Conservation (phyloP, 2,113 vertebrate genomes). For the Catagonus wagneri region DNA sequence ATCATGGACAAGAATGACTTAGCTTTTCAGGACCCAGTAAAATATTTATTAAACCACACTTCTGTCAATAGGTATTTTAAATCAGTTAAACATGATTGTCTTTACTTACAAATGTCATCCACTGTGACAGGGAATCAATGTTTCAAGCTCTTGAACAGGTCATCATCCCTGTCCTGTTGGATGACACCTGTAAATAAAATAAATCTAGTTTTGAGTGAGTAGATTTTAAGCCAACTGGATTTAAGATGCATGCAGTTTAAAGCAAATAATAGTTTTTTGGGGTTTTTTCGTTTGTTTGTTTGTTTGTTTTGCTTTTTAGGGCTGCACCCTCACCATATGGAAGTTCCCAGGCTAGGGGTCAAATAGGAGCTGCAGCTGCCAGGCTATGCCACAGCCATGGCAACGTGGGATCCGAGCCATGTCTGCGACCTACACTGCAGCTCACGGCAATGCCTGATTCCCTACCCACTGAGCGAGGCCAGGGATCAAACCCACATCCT, state of each 20-base stretch:
- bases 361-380: no score
- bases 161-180: slow-evolving; percentile 82
- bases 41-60: slow-evolving; percentile 28
- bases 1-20: neutral
- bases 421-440: no score
- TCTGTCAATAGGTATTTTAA: slow-evolving; percentile 57
- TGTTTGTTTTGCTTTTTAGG: no score
- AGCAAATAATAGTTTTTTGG: slow-evolving; percentile 37
- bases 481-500: no score
- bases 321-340: no score
- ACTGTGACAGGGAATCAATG: slow-evolving; percentile 81
- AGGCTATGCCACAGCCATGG: no score
- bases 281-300: no score
- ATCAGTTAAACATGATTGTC: slow-evolving; percentile 70
- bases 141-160: slow-evolving; percentile 81
- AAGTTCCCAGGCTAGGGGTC: no score
- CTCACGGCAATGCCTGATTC: no score
- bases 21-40: slow-evolving; percentile 48
- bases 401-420: no score
- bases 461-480: no score
- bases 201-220: slow-evolving; percentile 83
- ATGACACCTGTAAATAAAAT: slow-evolving; percentile 84
- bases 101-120: slow-evolving; percentile 84
- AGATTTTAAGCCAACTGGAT: slow-evolving; percentile 72
- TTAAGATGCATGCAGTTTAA: slow-evolving; percentile 78